These are phyloP conservation scores for Callionymus lyra DNA, from an alignment of 2,113 vertebrate genomes.

Conservation along the genomic window DNA sequence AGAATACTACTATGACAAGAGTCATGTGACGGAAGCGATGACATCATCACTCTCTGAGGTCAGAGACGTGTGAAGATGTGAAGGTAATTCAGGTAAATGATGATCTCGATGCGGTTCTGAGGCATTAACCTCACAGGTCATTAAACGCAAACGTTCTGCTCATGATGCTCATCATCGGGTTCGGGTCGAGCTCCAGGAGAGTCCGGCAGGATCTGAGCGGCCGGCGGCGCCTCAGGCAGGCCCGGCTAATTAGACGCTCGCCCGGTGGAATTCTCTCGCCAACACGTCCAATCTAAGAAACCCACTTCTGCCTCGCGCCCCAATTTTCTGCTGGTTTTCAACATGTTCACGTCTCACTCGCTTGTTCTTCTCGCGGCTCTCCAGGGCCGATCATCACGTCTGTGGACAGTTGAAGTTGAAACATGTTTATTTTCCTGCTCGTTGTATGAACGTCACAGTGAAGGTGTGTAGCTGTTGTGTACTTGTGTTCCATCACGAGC, in stretches of 20 bases:
- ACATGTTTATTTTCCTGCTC: too few relatives aligned
- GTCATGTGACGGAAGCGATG: too few relatives aligned
- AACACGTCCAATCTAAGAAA: constrained; percentile 37
- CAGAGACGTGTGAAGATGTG: too few relatives aligned
- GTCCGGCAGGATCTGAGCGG: too few relatives aligned
- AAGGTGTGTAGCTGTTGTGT: too few relatives aligned
- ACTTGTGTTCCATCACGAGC: too few relatives aligned
- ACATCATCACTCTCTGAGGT: too few relatives aligned
- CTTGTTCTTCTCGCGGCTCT: constrained; percentile 47
- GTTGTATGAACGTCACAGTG: too few relatives aligned
- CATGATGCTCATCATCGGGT: constrained; percentile 61
- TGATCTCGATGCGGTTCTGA: too few relatives aligned
- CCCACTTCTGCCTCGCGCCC: constrained; percentile 46
- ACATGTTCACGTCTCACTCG: constrained; percentile 44
- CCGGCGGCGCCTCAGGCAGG: constrained; percentile 59
- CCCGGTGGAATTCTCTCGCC: constrained; percentile 63
- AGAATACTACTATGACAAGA: too few relatives aligned
- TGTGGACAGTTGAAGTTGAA: constrained; percentile 44
- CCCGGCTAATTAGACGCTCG: constrained; percentile 70
- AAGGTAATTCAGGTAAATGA: too few relatives aligned
- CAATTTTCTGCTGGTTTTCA: constrained; percentile 50
- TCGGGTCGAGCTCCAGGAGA: too few relatives aligned
- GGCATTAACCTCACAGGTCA: constrained; percentile 65
- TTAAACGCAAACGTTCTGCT: constrained; percentile 58
- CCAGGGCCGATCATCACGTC: constrained; percentile 38